Conservation (phyloP, 2,888 invertebrate species). For the Oegoconia quadripuncta region DNA sequence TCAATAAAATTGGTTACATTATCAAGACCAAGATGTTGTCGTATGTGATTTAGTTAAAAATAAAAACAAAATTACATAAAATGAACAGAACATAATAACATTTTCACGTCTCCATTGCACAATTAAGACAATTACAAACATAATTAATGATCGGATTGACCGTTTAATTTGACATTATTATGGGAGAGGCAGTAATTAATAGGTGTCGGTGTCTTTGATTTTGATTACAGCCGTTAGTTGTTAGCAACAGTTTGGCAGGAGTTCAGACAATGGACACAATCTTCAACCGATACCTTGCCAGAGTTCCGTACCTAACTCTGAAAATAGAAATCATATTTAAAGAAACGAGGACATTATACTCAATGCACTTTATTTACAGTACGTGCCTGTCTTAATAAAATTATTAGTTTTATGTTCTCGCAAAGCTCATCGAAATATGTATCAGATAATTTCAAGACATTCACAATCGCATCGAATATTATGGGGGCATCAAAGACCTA, state of each 20-base stretch:
- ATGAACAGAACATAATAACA: no score
- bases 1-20: no score
- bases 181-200: slow-evolving; percentile 21
- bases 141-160: neutral
- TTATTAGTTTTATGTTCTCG: neutral
- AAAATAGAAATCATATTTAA: slow-evolving; percentile 35
- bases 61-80: no score
- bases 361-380: neutral
- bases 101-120: no score
- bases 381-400: neutral
- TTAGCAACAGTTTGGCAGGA: slow-evolving; percentile 39
- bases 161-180: slow-evolving; percentile 13
- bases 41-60: no score
- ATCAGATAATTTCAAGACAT: no score
- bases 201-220: slow-evolving; percentile 19
- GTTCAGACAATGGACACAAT: slow-evolving; percentile 24
- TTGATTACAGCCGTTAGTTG: no score
- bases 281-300: slow-evolving; percentile 24
- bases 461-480: no score
- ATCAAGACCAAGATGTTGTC: no score
- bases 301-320: slow-evolving; percentile 30
- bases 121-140: no score
- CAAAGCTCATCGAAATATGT: no score
- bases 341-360: slow-evolving; percentile 21
- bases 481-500: no score